Base-by-base conservation (phyloP, 2,113 vertebrate species). In the Capreolus pygargus region DNA sequence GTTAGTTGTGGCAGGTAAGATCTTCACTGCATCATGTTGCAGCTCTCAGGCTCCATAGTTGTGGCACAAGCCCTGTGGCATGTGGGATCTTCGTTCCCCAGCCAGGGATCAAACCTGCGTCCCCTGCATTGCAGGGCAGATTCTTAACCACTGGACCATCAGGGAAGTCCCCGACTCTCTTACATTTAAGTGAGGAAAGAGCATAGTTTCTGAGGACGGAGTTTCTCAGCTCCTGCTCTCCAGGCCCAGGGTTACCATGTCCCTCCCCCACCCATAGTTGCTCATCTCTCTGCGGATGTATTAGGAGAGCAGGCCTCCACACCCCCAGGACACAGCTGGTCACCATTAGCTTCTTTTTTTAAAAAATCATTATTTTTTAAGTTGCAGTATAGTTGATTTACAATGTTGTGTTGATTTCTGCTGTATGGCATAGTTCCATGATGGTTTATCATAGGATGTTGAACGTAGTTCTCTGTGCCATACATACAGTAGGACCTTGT, bases 231-330 rank as follows among this genome's bases (percentile, higher is more conserved):
- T 88, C 28, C 86, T 89, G n/a, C 36, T 81, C 58, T 58, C 39
- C 7, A 58, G 67, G 28, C 25, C 27, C 23, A 13, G 39, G 45
- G 55, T 39, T 74, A 21, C 19, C 30, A 27, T n/a, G 5, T 17
- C 23, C 25, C 2, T 12, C 1, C 30, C 30, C 17, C 4, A 10
- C 7, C 47, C 3, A 6, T 39, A 1, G 0, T 33, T 45, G 57
- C 39, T 60, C 39, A 8, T n/a, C 21, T 30, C 33, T 58, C 36
- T 81, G 4, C 28, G 3, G n/a, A 43, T 85, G 2, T 55, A 0
- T 33, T 10, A 13, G 12, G 60, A 43, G 55, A 84, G 70, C 43
- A 54, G 61, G 45, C n/a, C 78, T 58, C 11, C 6, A 5, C 21
- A 7, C 43, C 28, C 19, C 17, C 8, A 52, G 87, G 28, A 23